A percentile compares a stretch with the other conserved stretches of the same genome.
These are phyloP conservation scores for Neomorphus geoffroyi DNA, from an alignment of 2,797 vertebrate species.

Conservation along the genomic window DNA sequence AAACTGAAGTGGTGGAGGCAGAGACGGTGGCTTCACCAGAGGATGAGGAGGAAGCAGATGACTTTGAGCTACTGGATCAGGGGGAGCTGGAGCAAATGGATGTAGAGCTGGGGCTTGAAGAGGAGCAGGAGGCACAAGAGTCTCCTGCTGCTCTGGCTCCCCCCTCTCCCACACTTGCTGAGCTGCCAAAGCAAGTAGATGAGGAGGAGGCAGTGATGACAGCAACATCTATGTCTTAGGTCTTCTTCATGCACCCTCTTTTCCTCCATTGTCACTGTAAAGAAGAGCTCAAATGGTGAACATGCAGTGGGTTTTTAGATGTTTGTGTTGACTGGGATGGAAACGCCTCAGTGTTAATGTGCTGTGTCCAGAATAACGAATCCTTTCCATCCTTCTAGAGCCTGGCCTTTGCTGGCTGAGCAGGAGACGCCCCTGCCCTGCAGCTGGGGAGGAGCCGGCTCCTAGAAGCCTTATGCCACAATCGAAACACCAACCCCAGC, in stretches of 20 bases:
- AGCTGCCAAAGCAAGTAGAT: slow-evolving; percentile 72
- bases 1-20: slow-evolving; percentile 44
- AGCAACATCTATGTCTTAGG: slow-evolving; percentile 53
- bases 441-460: neutral
- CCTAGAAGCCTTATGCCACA: slow-evolving; percentile 44
- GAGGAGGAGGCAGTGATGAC: slow-evolving; percentile 56
- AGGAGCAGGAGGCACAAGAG: slow-evolving; percentile 57
- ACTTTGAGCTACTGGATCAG: slow-evolving; percentile 99
- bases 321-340: slow-evolving; percentile 53
- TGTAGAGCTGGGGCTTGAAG: slow-evolving; percentile 82
- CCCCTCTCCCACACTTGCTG: slow-evolving; percentile 30
- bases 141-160: neutral
- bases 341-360: slow-evolving; percentile 56
- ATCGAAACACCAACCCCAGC: slow-evolving; percentile 44
- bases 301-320: slow-evolving; percentile 37
- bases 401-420: slow-evolving; percentile 27
- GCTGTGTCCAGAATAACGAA: slow-evolving; percentile 60
- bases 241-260: neutral
- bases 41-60: slow-evolving; percentile 86
- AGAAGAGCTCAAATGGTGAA: slow-evolving; percentile 35
- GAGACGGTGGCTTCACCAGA: slow-evolving; percentile 44
- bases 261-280: slow-evolving; percentile 45
- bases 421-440: neutral
- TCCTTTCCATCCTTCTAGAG: slow-evolving; percentile 62
- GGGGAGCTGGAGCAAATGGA: slow-evolving; percentile 94